These are phyloP conservation scores for Alcis repandata DNA, from an alignment of 2,888 invertebrate species.

Conservation along the genomic window DNA sequence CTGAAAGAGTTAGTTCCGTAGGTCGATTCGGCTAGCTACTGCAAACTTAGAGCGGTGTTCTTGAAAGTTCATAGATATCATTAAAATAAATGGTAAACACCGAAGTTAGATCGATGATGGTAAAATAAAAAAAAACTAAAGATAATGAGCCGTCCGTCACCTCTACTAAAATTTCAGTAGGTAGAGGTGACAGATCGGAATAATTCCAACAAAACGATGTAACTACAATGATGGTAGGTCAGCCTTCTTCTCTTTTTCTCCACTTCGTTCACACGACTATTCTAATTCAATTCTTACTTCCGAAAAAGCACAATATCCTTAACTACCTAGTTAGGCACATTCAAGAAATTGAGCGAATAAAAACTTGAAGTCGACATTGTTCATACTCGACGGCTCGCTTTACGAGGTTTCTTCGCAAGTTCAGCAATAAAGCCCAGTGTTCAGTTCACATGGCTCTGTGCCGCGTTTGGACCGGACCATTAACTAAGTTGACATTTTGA, in stretches of 20 bases:
- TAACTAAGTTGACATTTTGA: neutral
- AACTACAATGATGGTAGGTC: no score
- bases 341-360: slow-evolving; percentile 34
- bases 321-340: slow-evolving; percentile 13
- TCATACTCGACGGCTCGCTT: slow-evolving; percentile 27
- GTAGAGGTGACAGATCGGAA: no score
- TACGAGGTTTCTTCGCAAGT: slow-evolving; percentile 37
- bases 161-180: no score
- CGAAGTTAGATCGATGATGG: no score
- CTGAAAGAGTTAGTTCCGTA: neutral
- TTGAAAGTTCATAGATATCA: slow-evolving; percentile 2
- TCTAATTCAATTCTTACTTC: slow-evolving; percentile 15
- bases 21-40: neutral
- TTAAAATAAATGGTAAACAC: neutral
- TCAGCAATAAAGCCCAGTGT: slow-evolving; percentile 41
- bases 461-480: slow-evolving; percentile 2
- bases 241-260: no score
- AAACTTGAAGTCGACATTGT: slow-evolving; percentile 33
- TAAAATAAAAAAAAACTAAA: no score
- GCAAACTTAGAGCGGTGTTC: neutral
- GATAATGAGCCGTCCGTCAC: no score
- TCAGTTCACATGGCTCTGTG: slow-evolving; percentile 28
- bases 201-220: no score
- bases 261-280: no score
- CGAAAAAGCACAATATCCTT: slow-evolving; percentile 30